Evolutionary conservation across 2,113 vertebrate species (phyloP).

Genomic region (Meles meles): DNA sequence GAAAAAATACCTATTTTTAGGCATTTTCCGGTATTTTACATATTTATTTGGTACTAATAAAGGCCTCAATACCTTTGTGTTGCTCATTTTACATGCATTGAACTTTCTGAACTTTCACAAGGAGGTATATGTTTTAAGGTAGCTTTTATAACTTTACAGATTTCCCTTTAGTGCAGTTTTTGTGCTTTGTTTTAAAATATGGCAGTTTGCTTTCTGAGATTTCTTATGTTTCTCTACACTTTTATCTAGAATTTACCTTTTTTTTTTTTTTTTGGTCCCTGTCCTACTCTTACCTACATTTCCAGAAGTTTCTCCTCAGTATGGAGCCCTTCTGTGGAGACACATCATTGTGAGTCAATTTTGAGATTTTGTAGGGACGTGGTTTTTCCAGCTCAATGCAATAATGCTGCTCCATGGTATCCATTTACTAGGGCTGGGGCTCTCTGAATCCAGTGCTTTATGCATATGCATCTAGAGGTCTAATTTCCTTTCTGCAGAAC

Average conservation of each 20-base stretch:
- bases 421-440: background rate
- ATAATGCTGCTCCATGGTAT: background rate
- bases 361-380: background rate
- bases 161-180: background rate
- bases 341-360: background rate
- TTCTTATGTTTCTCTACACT: background rate
- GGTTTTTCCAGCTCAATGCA: background rate
- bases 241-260: background rate
- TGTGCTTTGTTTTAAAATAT: background rate
- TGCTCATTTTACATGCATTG: background rate
- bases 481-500: background rate
- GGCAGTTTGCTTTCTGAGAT: background rate
- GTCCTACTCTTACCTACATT: background rate
- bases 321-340: background rate
- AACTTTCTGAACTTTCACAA: background rate
- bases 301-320: background rate
- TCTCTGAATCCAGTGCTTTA: background rate
- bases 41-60: background rate
- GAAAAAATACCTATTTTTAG: background rate
- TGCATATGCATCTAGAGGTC: background rate
- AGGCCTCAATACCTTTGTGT: background rate
- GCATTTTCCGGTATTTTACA: too few relatives aligned
- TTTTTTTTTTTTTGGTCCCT: background rate
- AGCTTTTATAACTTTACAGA: background rate
- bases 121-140: background rate